Base-by-base conservation (phyloP, 2,888 invertebrate species). In the Caenorhabditis angaria region DNA sequence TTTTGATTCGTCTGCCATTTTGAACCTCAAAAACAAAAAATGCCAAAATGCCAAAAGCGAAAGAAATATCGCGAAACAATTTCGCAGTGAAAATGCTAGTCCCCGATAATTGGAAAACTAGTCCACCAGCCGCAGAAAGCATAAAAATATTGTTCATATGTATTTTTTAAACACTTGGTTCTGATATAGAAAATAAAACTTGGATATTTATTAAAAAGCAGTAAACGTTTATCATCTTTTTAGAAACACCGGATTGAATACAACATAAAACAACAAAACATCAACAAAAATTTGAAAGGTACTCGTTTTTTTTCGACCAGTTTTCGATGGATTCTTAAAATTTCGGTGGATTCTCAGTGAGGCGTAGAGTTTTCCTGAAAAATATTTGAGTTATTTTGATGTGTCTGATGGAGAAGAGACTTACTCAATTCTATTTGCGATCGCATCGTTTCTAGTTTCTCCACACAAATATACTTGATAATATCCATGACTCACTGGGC, bases 341-440 rank as follows among this genome's bases (percentile, higher is more conserved):
- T 50, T 28, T 12, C 10, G 59, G 51, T 29, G 60, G 51, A 18
- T 20, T 6, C 32, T 56, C 55, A 29, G 55, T 56, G 55, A 32
- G n/a, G 29, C 55, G 55, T 32, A 56, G 32, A 6, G 55, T 56
- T 32, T 56, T 29, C 18, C 55, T 56, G 29, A n/a, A 56, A 54
- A 56, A 28, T 48, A n/a, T 20, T 59, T 18, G 6, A 8, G 5
- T 32, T 32, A 32, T 50, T 20, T 48, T 28, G 20, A 29, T 22
- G 20, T 22, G 32, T 8, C 28, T 14, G 8, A 48, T 48, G n/a
- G 14, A 48, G 20, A 8, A 22, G n/a, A 51, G 5, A 55, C 61
- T 24, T 20, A 71, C 71, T 71, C 71, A 24, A 71, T 71, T 60
- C 66, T 66, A 51, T 71, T 66, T 50, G 70, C 70, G 57, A 65